Evolutionary conservation across 2,888 invertebrate genomes (phyloP).

Genomic region (Cerceris ruficornis): DNA sequence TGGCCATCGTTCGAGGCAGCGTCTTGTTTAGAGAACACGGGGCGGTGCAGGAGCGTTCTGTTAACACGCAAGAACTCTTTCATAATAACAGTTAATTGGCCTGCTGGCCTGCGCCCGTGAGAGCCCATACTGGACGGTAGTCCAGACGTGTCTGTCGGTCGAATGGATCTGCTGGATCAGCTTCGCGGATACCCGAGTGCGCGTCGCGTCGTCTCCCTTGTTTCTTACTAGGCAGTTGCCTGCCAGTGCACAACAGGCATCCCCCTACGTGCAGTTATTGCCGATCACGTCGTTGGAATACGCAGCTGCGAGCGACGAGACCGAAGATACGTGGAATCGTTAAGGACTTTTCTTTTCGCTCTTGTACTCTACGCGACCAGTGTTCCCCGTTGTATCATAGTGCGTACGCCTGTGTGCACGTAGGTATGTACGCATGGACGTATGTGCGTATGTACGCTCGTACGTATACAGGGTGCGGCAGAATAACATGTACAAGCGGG

Average conservation of each 20-base stretch:
- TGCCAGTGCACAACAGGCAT: constrained; percentile 23
- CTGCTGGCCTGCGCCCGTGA: constrained; percentile 68
- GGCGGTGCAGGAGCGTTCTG: constrained; percentile 30
- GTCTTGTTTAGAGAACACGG: constrained; percentile 21
- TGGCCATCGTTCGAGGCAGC: constrained; percentile 6
- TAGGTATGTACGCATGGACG: constrained; percentile 2
- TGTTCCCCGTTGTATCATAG: constrained; percentile 12
- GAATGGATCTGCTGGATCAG: constrained; percentile 36
- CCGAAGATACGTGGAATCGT: constrained; percentile 67
- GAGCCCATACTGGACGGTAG: constrained; percentile 61
- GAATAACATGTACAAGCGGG: too few relatives aligned
- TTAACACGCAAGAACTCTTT: constrained; percentile 72
- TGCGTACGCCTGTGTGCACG: not conserved
- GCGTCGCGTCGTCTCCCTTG: constrained; percentile 23
- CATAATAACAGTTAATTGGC: constrained; percentile 76
- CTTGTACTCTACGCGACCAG: constrained; percentile 19
- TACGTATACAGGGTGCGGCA: not conserved
- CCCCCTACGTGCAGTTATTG: constrained; percentile 55
- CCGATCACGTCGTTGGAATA: constrained; percentile 61
- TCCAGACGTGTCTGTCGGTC: constrained; percentile 60
- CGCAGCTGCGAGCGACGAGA: constrained; percentile 56
- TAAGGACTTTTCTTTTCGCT: constrained; percentile 60
- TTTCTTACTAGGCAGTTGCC: constrained; percentile 48
- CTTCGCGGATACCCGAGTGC: constrained; percentile 27
- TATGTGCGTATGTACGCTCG: not conserved